Evolutionary conservation across 2,797 vertebrate genomes (phyloP), one percentile per base, ranked within the genome.

Genomic region (Arremon brunneinucha): DNA sequence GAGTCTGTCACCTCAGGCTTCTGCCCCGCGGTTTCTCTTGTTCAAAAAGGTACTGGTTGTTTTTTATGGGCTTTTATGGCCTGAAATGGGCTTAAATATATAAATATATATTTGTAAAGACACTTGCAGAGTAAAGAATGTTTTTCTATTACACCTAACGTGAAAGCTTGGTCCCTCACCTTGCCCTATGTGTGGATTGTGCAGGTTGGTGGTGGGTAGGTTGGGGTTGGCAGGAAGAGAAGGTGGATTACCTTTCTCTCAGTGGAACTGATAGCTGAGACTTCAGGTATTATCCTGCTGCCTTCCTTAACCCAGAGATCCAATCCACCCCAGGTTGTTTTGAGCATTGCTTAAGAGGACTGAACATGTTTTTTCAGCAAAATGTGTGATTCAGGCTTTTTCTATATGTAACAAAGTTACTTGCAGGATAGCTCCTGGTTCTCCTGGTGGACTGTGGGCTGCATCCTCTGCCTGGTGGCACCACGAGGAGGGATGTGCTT

Each of bases 81-180:
- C 94, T 97, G 92, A 96, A 96, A 95, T 83, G 95, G 96, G 94
- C 96, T 96, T 95, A 97, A 97, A 96, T 98, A 96, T 98, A 97
- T 97, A 97, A 96, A 96, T 97, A 96, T 95, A 96, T 95, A 96
- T 98, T 97, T 97, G 96, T 97, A 93, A 97, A 97, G 97, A 96
- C 96, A 94, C 93, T 97, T 96, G 91, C 97, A 97, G 97, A 98
- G 97, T 98, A 98, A 98, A 97, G 93, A 95, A 97, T 97, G 97
- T 95, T 97, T 97, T 97, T 97, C 97, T 97, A 96, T 93, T 92
- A 90, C 41, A 77, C 28, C 70, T 79, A 84, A 91, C 57, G 76
- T 97, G 95, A 89, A 96, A 97, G 94, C 83, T 94, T 96, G 44
- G 90, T 96, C 93, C 89, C 79, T 96, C 67, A 34, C 44, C 19